phyloP scores from a whole-genome alignment of 2,113 vertebrate genomes.

The Hippotragus niger region DNA sequence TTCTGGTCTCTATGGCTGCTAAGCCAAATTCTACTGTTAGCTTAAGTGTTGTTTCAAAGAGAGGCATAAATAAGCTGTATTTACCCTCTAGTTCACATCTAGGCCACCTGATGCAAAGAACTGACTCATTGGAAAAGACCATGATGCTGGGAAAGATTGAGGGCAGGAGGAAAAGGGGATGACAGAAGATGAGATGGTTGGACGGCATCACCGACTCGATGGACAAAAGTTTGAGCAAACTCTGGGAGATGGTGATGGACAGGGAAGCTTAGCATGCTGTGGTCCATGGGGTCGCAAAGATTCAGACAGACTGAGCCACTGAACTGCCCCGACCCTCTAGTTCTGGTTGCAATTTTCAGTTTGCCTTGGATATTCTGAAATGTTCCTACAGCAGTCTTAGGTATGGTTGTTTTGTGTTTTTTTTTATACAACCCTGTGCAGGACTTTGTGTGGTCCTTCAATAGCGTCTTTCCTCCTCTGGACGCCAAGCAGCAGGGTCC shows the following conservation, averaged over 20 bases:
- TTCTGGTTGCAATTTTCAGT: background rate
- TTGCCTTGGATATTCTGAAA: background rate
- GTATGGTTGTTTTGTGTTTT: rapidly evolving
- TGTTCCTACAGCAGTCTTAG: too few relatives aligned
- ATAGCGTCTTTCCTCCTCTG: rapidly evolving
- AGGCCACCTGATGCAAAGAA: background rate
- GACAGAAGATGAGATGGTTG: background rate
- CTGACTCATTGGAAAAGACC: background rate
- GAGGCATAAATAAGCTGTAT: background rate
- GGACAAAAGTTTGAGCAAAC: background rate
- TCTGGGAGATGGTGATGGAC: background rate
- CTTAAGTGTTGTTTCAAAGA: background rate
- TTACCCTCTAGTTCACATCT: background rate
- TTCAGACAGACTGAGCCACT: background rate
- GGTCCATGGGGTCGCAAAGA: background rate
- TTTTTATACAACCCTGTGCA: too few relatives aligned
- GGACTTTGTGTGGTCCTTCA: background rate
- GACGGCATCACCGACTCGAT: background rate
- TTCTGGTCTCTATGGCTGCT: background rate
- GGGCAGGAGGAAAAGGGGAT: background rate
- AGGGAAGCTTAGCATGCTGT: rapidly evolving
- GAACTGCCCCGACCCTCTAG: background rate
- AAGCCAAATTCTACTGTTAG: background rate
- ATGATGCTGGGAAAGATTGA: background rate
- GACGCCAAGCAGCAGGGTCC: background rate